Percentiles rank a stretch among this genome's conserved stretches.
These are phyloP conservation scores for Trachymyrmex cornetzi DNA, from an alignment of 1,140 invertebrate genomes.

Conservation along the genomic window DNA sequence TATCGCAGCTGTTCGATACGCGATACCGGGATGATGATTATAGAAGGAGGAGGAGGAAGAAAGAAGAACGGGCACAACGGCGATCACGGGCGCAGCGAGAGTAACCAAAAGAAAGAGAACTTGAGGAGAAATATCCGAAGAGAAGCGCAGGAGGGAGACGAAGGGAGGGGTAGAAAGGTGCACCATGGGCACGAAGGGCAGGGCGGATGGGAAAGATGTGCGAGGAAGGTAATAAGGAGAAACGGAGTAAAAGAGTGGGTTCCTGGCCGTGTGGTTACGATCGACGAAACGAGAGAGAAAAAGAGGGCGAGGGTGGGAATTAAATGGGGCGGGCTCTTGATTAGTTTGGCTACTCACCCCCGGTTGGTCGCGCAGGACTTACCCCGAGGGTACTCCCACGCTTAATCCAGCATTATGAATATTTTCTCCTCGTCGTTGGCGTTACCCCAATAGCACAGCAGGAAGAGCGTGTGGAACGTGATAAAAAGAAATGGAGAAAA, in stretches of 20 bases:
- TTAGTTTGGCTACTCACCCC: constrained; percentile 79
- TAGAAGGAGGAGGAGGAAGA: constrained; percentile 35
- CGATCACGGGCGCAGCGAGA: background rate
- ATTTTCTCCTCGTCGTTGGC: constrained; percentile 75
- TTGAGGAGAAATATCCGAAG: background rate
- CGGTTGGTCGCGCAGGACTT: constrained; percentile 30
- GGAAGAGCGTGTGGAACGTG: constrained; percentile 9
- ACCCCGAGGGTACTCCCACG: constrained; percentile 68
- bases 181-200: background rate
- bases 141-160: background rate
- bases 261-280: constrained; percentile 40
- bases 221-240: constrained; percentile 68
- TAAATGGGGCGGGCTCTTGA: constrained; percentile 81
- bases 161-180: constrained; percentile 11
- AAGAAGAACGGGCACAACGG: background rate
- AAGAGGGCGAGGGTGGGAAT: constrained; percentile 73
- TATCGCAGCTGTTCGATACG: constrained; percentile 60
- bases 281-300: constrained; percentile 47
- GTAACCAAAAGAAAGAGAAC: constrained; percentile 41
- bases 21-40: constrained; percentile 62
- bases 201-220: constrained; percentile 1
- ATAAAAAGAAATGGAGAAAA: background rate
- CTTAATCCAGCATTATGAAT: constrained; percentile 83
- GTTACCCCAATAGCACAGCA: constrained; percentile 28
- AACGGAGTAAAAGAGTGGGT: constrained; percentile 39